Evolutionary conservation across 2,888 invertebrate species (phyloP).

Genomic region (Dinocampus coccinellae): DNA sequence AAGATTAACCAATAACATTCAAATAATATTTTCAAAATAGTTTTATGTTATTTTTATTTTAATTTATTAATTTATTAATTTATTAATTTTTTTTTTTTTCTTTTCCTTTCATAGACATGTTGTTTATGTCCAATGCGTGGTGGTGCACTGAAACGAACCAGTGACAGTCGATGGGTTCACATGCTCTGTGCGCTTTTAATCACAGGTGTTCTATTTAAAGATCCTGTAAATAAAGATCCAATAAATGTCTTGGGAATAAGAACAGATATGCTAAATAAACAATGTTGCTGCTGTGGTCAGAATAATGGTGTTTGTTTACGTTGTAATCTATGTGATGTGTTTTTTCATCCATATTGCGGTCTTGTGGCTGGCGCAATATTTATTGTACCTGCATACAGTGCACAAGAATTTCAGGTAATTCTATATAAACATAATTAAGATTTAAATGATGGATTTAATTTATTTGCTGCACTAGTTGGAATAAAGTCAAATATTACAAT

Average conservation of each 20-base stretch:
- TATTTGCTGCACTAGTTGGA: no score
- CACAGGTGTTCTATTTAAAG: constrained; percentile 74
- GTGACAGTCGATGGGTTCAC: constrained; percentile 76
- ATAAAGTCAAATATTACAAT: no score
- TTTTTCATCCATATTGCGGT: constrained; percentile 76
- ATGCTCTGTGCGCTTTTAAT: constrained; percentile 77
- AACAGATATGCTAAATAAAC: constrained; percentile 51
- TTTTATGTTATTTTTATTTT: no score
- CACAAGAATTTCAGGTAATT: constrained; percentile 57
- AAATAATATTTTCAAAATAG: neutral
- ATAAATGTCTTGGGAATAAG: constrained; percentile 63
- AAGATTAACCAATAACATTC: neutral
- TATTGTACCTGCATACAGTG: constrained; percentile 59
- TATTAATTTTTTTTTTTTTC: no score
- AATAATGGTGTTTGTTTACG: constrained; percentile 70
- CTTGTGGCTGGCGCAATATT: constrained; percentile 71
- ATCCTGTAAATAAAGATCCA: constrained; percentile 65
- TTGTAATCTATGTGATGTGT: constrained; percentile 69
- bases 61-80: no score
- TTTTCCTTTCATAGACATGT: constrained; percentile 67
- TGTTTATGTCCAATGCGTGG: constrained; percentile 73
- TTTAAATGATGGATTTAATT: no score
- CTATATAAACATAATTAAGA: neutral
- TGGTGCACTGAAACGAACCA: constrained; percentile 77
- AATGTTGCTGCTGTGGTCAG: constrained; percentile 65